A percentile compares a stretch with the other conserved stretches of the same genome.
These are phyloP conservation scores for Menura novaehollandiae DNA, from an alignment of 2,113 vertebrate species.

Conservation along the genomic window DNA sequence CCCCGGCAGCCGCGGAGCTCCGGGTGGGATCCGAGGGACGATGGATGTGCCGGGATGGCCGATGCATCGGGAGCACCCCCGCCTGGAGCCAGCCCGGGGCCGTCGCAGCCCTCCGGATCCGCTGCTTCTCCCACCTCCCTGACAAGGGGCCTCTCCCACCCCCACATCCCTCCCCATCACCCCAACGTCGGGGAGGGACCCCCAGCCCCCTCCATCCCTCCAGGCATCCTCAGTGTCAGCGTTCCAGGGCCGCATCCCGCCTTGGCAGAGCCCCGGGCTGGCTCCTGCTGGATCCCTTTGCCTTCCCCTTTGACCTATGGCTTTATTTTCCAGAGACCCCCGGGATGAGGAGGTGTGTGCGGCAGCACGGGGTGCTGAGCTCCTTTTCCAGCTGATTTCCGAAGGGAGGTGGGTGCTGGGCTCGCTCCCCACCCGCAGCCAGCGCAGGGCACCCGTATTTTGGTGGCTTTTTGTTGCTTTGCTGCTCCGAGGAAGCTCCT, in stretches of 20 bases:
- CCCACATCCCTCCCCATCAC: fast-evolving
- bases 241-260: fast-evolving
- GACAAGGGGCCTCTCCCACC: not conserved
- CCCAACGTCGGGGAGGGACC: not conserved
- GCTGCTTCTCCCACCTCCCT: not conserved
- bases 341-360: fast-evolving
- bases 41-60: too few relatives aligned
- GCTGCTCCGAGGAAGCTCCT: not conserved
- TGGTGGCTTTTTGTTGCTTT: not conserved
- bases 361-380: fast-evolving
- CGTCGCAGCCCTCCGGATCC: not conserved
- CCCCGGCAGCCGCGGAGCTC: not conserved
- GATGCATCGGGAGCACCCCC: fast-evolving
- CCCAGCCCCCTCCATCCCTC: not conserved
- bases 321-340: fast-evolving
- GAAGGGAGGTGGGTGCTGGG: not conserved
- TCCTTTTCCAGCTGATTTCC: not conserved
- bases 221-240: fast-evolving
- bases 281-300: fast-evolving
- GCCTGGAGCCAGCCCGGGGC: fast-evolving
- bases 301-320: not conserved
- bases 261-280: fast-evolving
- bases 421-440: fast-evolving
- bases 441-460: not conserved
- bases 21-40: not conserved